These are phyloP conservation scores for Epinotia demarniana DNA, from an alignment of 2,888 invertebrate genomes.

Conservation along the genomic window DNA sequence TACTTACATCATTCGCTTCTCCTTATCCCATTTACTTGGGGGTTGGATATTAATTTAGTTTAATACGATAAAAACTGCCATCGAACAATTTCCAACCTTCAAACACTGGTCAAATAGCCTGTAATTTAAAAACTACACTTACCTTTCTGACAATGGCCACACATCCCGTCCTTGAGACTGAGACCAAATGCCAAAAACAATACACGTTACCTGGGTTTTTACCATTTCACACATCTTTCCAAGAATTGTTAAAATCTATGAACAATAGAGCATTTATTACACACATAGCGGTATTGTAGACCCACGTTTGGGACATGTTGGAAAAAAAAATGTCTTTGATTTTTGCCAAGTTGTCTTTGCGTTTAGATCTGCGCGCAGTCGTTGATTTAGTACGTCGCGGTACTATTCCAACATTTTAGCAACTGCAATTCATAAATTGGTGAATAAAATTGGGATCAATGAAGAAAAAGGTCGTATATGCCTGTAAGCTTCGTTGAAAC, in stretches of 20 bases:
- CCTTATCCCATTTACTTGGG: too few relatives aligned
- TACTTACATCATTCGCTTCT: too few relatives aligned
- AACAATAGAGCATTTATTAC: constrained; percentile 42
- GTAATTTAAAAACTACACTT: constrained; percentile 20
- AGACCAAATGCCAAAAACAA: constrained; percentile 51
- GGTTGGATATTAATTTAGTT: too few relatives aligned
- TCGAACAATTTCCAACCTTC: constrained; percentile 3
- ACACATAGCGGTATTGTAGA: constrained; percentile 42
- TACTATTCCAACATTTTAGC: background rate
- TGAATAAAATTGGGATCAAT: background rate
- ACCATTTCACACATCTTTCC: constrained; percentile 52
- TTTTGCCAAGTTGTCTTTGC: constrained; percentile 16
- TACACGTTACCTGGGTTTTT: constrained; percentile 56
- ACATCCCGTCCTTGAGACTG: constrained; percentile 31
- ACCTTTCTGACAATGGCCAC: constrained; percentile 33
- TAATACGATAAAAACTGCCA: background rate
- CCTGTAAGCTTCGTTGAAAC: background rate
- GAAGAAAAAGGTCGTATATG: background rate
- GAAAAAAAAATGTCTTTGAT: constrained; percentile 33
- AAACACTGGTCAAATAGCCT: constrained; percentile 1
- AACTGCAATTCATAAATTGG: constrained; percentile 3
- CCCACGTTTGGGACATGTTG: constrained; percentile 36
- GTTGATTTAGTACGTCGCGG: background rate
- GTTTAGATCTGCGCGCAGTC: background rate
- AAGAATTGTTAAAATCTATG: constrained; percentile 36